Conservation (phyloP, 1,140 invertebrate genomes). For the Gonioctena quinquepunctata region DNA sequence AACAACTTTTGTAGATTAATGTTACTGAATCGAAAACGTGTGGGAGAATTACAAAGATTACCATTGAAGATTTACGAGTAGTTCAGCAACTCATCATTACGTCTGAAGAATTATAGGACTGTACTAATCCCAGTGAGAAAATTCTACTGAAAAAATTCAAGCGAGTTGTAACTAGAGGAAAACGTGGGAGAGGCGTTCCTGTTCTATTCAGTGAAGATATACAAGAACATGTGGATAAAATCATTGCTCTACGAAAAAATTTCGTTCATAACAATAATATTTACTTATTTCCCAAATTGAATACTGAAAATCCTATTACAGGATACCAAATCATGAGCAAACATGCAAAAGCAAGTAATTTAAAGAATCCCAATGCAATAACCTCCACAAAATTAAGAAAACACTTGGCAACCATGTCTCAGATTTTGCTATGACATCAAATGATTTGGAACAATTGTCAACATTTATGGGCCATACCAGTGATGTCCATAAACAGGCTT, state of each 20-base stretch:
- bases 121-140: no score
- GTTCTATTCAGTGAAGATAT: constrained; percentile 12
- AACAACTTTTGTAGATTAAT: no score
- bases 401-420: constrained; percentile 12
- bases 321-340: constrained; percentile 46
- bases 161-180: constrained; percentile 26
- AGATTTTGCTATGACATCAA: no score
- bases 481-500: no score
- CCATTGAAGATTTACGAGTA: no score
- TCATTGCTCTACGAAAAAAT: constrained; percentile 16
- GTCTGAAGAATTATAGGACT: no score
- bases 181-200: constrained; percentile 25
- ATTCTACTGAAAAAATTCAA: constrained; percentile 20
- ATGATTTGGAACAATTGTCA: no score
- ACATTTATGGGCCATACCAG: no score
- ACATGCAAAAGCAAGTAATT: constrained; percentile 31
- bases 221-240: constrained; percentile 11
- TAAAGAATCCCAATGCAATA: constrained; percentile 22
- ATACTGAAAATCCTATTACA: constrained; percentile 27
- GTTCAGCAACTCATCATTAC: no score
- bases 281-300: constrained; percentile 41
- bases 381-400: constrained; percentile 10
- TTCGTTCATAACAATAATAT: constrained; percentile 17
- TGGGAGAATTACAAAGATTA: no score
- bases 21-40: no score